phyloP scores from a whole-genome alignment of 92 coral and sea anemone genomes.

The Epizoanthus ramosus region DNA sequence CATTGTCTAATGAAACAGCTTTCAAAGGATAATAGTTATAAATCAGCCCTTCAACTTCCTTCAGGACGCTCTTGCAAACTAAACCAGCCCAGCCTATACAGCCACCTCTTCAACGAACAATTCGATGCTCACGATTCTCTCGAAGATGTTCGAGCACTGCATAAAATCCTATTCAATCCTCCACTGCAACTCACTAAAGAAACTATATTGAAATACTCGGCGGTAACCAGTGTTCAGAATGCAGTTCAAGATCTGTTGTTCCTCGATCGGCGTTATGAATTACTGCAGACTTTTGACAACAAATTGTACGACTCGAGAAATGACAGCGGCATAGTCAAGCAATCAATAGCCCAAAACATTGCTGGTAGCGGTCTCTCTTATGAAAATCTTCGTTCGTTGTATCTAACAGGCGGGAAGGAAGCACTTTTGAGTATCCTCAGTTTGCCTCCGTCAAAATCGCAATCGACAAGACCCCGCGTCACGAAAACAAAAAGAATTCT shows the following conservation, averaged over 20 bases:
- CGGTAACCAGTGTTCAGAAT: neutral
- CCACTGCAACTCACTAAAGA: constrained; percentile 8
- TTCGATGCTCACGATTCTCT: constrained; percentile 11
- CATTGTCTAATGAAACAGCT: constrained; percentile 18
- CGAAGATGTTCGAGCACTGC: constrained; percentile 23
- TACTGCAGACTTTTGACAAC: constrained; percentile 21
- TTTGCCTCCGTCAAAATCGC: too few species aligned
- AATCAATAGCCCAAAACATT: too few species aligned
- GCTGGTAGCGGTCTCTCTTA: too few species aligned
- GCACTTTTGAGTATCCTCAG: neutral
- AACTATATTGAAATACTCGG: constrained; percentile 17
- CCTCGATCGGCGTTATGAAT: constrained; percentile 23
- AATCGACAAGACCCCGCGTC: too few species aligned
- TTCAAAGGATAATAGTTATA: neutral
- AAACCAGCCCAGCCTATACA: constrained; percentile 1
- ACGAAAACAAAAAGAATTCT: too few species aligned
- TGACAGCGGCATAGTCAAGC: too few species aligned
- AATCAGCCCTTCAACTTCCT: neutral
- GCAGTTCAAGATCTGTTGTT: constrained; percentile 4
- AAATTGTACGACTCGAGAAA: constrained; percentile 9
- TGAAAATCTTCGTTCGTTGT: neutral
- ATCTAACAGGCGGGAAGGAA: neutral
- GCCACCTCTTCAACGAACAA: constrained; percentile 16
- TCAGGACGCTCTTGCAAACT: neutral
- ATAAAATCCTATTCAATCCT: constrained; percentile 24